Evolutionary conservation across 2,113 vertebrate genomes (phyloP).

Genomic region (Erinaceus europaeus): DNA sequence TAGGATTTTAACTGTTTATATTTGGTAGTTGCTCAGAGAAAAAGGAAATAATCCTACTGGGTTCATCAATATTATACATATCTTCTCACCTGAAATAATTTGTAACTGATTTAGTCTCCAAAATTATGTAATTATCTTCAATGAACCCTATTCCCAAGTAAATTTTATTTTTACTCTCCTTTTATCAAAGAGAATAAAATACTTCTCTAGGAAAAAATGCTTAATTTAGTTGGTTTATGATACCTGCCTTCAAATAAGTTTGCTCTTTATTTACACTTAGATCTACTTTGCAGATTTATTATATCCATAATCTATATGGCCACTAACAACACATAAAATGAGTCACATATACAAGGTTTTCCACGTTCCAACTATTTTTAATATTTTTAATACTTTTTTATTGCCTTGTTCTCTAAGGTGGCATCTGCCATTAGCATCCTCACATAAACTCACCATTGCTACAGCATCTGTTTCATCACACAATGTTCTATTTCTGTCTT

Average conservation of each 20-base stretch:
- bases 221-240: not conserved
- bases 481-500: conserved; percentile 69
- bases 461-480: conserved; percentile 79
- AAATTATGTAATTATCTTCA: not conserved
- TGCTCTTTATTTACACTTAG: conserved; percentile 5
- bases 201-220: not conserved
- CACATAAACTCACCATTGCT: conserved; percentile 79
- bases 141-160: not conserved
- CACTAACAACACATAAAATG: conserved; percentile 36
- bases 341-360: conserved; percentile 47
- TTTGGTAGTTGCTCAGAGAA: not conserved
- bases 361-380: conserved; percentile 56
- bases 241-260: conserved; percentile 5
- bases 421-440: conserved; percentile 79
- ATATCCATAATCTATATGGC: conserved; percentile 14
- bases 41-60: not conserved
- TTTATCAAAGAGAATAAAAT: not conserved
- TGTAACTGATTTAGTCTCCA: not conserved
- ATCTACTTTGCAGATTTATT: not conserved
- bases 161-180: not conserved
- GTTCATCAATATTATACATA: not conserved
- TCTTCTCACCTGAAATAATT: not conserved
- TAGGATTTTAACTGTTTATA: not conserved
- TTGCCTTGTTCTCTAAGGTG: conserved; percentile 74
- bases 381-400: conserved; percentile 68